Percentiles rank a stretch among this genome's conserved stretches.
These are phyloP conservation scores for Ostrea edulis DNA, from an alignment of 1,140 invertebrate genomes.

Conservation along the genomic window DNA sequence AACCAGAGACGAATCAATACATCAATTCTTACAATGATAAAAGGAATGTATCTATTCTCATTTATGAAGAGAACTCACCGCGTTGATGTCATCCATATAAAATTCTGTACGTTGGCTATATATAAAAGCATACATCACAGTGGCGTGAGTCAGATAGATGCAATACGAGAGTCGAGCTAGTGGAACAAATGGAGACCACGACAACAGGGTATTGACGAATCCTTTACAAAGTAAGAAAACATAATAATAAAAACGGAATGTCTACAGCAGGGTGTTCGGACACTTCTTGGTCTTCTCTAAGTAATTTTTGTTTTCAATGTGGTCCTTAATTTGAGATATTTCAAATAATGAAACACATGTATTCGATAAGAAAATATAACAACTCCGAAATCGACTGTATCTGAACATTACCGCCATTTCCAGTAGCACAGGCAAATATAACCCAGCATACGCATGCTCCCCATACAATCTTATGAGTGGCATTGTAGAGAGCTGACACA, in stretches of 20 bases:
- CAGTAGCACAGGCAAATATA: conserved; percentile 62
- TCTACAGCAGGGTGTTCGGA: not conserved
- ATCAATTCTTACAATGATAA: too few species aligned
- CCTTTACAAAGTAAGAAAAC: conserved; percentile 77
- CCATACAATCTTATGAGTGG: conserved; percentile 77
- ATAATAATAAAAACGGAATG: not conserved
- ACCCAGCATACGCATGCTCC: conserved; percentile 67
- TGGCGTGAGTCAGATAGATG: conserved; percentile 90
- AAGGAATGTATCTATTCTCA: not conserved
- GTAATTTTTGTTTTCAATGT: not conserved
- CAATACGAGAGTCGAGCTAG: conserved; percentile 92
- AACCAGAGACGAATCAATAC: too few species aligned
- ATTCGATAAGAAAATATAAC: too few species aligned
- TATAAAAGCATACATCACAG: conserved; percentile 63
- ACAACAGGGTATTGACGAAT: conserved; percentile 86
- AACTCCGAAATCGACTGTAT: not conserved
- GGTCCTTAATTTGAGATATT: not conserved
- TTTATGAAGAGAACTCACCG: not conserved
- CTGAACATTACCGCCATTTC: conserved; percentile 57
- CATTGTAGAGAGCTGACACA: conserved; percentile 69
- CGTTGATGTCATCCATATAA: not conserved
- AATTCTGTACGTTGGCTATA: not conserved
- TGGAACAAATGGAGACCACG: conserved; percentile 88
- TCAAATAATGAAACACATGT: not conserved
- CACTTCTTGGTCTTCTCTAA: not conserved